Conservation (phyloP, 2,888 invertebrate genomes). For the Cataglyphis albicans region DNA sequence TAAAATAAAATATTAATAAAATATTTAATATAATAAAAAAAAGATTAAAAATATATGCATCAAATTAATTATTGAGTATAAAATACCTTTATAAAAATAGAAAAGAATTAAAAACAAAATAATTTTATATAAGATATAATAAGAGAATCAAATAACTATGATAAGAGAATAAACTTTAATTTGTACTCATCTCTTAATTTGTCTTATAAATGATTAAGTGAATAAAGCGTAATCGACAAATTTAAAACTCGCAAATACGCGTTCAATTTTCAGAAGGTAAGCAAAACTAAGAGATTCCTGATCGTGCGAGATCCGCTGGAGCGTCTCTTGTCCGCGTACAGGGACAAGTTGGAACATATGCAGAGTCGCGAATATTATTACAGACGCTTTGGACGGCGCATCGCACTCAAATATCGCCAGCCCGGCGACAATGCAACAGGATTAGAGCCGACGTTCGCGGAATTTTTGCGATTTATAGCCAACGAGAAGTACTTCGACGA, state of each 20-base stretch:
- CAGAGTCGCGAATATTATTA: conserved; percentile 82
- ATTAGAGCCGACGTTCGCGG: conserved; percentile 84
- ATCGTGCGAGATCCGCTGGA: conserved; percentile 87
- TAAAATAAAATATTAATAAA: neutral
- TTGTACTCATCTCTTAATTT: neutral
- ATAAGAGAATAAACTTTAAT: neutral
- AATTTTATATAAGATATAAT: neutral
- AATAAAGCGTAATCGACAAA: neutral
- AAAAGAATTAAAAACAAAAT: neutral
- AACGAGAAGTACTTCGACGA: conserved; percentile 84
- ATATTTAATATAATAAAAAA: neutral
- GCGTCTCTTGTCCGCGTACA: conserved; percentile 87
- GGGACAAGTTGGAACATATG: conserved; percentile 86
- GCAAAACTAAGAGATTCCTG: conserved; percentile 79
- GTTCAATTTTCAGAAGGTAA: conserved; percentile 70
- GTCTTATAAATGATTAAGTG: neutral
- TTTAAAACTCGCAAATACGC: neutral
- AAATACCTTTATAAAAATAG: neutral
- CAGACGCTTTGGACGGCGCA: conserved; percentile 81
- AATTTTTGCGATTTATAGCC: conserved; percentile 86
- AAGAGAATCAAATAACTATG: no score
- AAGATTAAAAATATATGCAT: neutral
- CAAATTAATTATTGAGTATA: neutral
- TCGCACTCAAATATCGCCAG: conserved; percentile 78
- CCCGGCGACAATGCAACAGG: conserved; percentile 68